A percentile compares a stretch with the other conserved stretches of the same genome.
phyloP scores from a whole-genome alignment of 2,797 vertebrate genomes.

The Spea hammondii region DNA sequence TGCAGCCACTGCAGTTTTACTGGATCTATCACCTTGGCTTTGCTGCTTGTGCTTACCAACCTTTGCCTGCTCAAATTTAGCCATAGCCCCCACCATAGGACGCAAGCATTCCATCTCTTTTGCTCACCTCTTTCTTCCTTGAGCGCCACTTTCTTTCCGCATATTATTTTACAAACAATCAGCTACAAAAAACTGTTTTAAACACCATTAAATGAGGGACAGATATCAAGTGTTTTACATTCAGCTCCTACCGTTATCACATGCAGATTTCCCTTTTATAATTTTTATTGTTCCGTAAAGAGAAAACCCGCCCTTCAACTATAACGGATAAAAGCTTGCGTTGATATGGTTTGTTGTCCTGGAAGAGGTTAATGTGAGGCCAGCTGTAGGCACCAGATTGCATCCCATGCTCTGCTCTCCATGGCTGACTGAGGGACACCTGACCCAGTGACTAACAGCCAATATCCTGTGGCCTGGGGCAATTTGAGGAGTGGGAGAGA shows the following conservation, averaged over 20 bases:
- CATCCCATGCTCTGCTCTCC: constrained; percentile 7
- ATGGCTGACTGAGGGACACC: neutral
- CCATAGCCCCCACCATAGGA: too few species aligned
- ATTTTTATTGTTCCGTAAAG: neutral
- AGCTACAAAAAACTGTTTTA: too few species aligned
- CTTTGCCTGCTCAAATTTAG: too few species aligned
- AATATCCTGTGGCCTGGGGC: constrained; percentile 38
- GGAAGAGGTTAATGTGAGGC: neutral
- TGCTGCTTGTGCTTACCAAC: too few species aligned
- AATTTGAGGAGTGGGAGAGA: constrained; percentile 13
- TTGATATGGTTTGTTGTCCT: neutral
- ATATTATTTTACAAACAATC: too few species aligned
- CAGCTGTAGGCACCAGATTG: constrained; percentile 18
- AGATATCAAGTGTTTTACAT: neutral
- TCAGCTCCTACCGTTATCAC: neutral
- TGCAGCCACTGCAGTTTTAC: too few species aligned
- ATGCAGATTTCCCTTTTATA: neutral
- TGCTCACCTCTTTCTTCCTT: too few species aligned
- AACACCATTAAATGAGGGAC: too few species aligned
- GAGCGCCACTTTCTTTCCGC: too few species aligned
- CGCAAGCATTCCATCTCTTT: too few species aligned
- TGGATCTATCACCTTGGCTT: too few species aligned
- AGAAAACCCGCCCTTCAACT: neutral
- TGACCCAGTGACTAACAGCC: constrained; percentile 27
- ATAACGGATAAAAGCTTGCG: neutral